Evolutionary conservation across 1,140 invertebrate species (phyloP).

Genomic region (Panulirus ornatus): DNA sequence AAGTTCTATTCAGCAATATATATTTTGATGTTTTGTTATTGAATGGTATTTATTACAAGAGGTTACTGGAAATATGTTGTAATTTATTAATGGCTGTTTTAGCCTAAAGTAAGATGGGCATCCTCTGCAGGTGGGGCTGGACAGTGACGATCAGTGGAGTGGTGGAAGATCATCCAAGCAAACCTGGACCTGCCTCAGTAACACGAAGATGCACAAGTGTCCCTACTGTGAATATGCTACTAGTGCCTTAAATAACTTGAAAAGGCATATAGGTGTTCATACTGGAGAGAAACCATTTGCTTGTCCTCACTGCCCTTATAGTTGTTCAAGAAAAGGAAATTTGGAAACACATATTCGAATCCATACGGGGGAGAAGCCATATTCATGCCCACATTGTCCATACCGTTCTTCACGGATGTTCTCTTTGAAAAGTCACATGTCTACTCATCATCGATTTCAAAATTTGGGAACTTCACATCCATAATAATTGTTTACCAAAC

Average conservation of each 20-base stretch:
- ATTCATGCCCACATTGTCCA: constrained; percentile 47
- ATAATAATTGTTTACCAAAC: background rate
- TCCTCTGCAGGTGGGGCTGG: constrained; percentile 63
- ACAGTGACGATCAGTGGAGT: constrained; percentile 33
- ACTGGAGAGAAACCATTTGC: constrained; percentile 55
- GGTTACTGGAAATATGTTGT: background rate
- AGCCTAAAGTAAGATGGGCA: constrained; percentile 56
- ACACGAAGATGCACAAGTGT: constrained; percentile 54
- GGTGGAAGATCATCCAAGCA: background rate
- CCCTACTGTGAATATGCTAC: constrained; percentile 57
- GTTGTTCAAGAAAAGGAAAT: constrained; percentile 60
- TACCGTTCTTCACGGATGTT: constrained; percentile 63
- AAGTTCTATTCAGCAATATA: no score
- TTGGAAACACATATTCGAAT: constrained; percentile 57
- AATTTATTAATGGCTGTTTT: constrained; percentile 1
- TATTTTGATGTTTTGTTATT: background rate
- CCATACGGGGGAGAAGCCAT: constrained; percentile 62
- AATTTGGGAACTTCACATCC: background rate
- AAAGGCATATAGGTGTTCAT: constrained; percentile 46
- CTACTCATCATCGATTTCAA: constrained; percentile 27
- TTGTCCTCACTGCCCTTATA: constrained; percentile 56
- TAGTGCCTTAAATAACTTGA: constrained; percentile 20
- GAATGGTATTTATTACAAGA: background rate
- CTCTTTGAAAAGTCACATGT: constrained; percentile 61
- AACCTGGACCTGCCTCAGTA: constrained; percentile 34